Evolutionary conservation across 2,888 invertebrate species (phyloP).

Genomic region (Microctonus aethiopoides): DNA sequence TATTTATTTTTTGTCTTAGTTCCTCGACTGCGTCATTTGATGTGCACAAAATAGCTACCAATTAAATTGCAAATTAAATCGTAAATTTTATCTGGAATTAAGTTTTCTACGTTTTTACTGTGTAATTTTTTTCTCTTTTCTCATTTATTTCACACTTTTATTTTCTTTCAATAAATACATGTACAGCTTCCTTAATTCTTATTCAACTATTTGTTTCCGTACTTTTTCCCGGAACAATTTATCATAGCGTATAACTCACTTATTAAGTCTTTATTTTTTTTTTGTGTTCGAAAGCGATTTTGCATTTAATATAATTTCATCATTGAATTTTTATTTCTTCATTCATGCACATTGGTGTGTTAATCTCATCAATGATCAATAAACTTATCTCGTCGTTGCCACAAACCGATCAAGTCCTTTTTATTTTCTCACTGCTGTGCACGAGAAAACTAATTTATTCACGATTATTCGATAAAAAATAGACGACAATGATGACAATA

Average conservation of each 20-base stretch:
- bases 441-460: background rate
- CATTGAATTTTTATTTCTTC: too few species aligned
- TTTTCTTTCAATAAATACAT: too few species aligned
- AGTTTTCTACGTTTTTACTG: slow-evolving; percentile 27
- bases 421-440: background rate
- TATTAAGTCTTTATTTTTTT: too few species aligned
- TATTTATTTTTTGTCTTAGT: slow-evolving; percentile 6
- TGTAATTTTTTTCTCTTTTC: background rate
- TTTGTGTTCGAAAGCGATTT: too few species aligned
- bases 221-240: too few species aligned
- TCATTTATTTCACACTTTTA: too few species aligned
- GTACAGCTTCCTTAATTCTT: too few species aligned
- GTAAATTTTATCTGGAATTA: slow-evolving; percentile 29
- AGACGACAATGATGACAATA: background rate
- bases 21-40: background rate
- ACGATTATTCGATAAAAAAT: too few species aligned
- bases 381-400: slow-evolving; percentile 22
- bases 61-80: slow-evolving; percentile 37
- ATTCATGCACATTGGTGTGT: background rate
- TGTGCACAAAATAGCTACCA: slow-evolving; percentile 4
- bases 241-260: too few species aligned
- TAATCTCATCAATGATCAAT: slow-evolving; percentile 23
- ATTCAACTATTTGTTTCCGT: too few species aligned
- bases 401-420: slow-evolving; percentile 23
- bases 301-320: too few species aligned